Conservation (phyloP, 2,888 invertebrate species). For the Sinohyriopsis cumingii region DNA sequence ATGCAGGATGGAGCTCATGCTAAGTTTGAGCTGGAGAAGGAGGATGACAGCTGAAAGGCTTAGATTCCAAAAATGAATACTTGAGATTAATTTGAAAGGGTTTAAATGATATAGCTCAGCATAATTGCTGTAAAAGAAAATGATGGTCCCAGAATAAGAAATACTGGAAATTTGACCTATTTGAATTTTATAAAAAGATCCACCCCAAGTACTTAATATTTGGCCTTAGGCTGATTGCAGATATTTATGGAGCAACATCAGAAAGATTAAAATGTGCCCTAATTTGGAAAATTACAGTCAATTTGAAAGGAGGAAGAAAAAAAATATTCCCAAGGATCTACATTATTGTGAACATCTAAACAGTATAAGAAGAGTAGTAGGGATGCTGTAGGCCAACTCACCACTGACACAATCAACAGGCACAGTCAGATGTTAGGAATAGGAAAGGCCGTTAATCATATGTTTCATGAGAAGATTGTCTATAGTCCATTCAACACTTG, state of each 20-base stretch:
- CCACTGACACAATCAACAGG: conserved; percentile 5
- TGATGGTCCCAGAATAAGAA: conserved; percentile 16
- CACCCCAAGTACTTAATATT: conserved; percentile 13
- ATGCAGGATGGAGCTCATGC: not conserved
- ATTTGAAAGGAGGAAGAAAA: conserved; percentile 6
- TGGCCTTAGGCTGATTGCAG: conserved; percentile 3
- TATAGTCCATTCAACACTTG: not conserved
- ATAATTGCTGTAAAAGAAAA: conserved; percentile 21
- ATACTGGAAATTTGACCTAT: conserved; percentile 5
- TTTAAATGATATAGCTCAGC: no score
- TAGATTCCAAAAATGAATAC: no score
- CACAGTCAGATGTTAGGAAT: no score
- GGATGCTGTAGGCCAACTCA: conserved; percentile 13
- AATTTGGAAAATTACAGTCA: conserved; percentile 16
- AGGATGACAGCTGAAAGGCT: not conserved
- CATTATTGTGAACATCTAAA: conserved; percentile 19
- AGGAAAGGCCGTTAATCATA: conserved; percentile 6
- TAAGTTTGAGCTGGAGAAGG: not conserved
- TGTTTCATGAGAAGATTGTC: conserved; percentile 7
- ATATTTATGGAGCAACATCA: conserved; percentile 16
- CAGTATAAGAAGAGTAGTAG: conserved; percentile 15
- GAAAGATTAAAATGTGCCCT: conserved; percentile 4
- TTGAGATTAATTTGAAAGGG: no score
- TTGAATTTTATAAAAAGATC: conserved; percentile 10
- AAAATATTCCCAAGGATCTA: conserved; percentile 17